These are phyloP conservation scores for Archips xylosteana DNA, from an alignment of 2,888 invertebrate genomes.

Conservation along the genomic window DNA sequence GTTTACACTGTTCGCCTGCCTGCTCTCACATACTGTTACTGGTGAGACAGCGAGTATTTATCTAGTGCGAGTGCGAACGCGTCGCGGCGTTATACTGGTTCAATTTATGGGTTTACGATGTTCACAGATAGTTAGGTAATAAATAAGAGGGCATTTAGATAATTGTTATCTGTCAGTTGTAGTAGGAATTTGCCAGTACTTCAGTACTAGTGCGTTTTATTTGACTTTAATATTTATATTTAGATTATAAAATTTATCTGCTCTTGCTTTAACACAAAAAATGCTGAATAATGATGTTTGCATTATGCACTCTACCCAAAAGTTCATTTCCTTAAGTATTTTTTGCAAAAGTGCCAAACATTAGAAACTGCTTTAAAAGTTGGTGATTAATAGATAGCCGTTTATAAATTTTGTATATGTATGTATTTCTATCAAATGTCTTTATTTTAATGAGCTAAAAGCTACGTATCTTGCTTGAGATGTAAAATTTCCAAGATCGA, in stretches of 20 bases:
- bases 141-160: conserved; percentile 39
- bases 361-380: conserved; percentile 12
- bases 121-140: conserved; percentile 23
- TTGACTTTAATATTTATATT: neutral
- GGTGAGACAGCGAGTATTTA: neutral
- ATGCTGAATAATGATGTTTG: neutral
- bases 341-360: conserved; percentile 33
- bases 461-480: neutral
- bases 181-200: conserved; percentile 16
- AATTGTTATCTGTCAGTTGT: conserved; percentile 34
- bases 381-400: conserved; percentile 8
- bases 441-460: conserved; percentile 3
- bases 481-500: neutral
- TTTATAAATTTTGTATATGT: neutral
- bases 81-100: neutral
- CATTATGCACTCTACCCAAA: neutral
- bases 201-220: conserved; percentile 11
- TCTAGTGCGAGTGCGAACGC: neutral
- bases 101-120: conserved; percentile 12
- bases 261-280: too few species aligned
- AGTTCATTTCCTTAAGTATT: neutral
- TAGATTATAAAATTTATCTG: neutral
- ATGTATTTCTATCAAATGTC: neutral
- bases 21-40: too few species aligned
- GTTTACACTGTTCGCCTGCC: neutral